Conservation (phyloP, 1,140 invertebrate genomes). For the Hestina assimilis region DNA sequence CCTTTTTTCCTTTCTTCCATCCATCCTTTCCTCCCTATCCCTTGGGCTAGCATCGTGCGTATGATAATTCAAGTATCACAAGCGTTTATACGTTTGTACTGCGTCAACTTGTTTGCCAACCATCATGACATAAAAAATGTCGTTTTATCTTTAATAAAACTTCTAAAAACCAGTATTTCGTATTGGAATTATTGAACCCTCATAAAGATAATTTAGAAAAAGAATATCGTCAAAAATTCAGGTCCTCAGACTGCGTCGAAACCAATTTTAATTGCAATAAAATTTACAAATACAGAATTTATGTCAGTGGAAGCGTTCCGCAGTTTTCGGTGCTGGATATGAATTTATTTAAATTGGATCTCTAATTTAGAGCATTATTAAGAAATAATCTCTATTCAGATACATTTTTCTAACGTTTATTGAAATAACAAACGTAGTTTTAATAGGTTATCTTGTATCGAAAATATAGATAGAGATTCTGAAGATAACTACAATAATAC, state of each 20-base stretch:
- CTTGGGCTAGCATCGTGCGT: too few relatives aligned
- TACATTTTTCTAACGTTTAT: too few relatives aligned
- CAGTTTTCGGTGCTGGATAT: not conserved
- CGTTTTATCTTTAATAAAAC: too few relatives aligned
- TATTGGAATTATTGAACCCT: too few relatives aligned
- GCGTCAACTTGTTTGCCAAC: too few relatives aligned
- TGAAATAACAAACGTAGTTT: too few relatives aligned
- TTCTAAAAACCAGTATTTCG: too few relatives aligned
- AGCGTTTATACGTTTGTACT: too few relatives aligned
- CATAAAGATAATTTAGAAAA: not conserved
- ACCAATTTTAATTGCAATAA: slow-evolving; percentile 2
- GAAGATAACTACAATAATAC: slow-evolving; percentile 4
- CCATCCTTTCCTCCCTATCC: too few relatives aligned
- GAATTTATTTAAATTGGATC: not conserved
- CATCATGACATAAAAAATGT: too few relatives aligned
- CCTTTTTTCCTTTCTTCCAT: too few relatives aligned
- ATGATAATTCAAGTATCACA: too few relatives aligned
- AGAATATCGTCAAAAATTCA: not conserved
- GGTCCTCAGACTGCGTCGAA: slow-evolving; percentile 1
- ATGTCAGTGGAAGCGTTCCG: not conserved
- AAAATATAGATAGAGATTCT: not conserved
- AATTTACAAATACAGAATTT: slow-evolving; percentile 1
- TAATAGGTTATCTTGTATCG: not conserved
- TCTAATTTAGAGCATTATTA: not conserved
- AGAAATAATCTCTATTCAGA: not conserved